phyloP scores from a whole-genome alignment of 2,113 vertebrate genomes.

The Zonotrichia leucophrys region DNA sequence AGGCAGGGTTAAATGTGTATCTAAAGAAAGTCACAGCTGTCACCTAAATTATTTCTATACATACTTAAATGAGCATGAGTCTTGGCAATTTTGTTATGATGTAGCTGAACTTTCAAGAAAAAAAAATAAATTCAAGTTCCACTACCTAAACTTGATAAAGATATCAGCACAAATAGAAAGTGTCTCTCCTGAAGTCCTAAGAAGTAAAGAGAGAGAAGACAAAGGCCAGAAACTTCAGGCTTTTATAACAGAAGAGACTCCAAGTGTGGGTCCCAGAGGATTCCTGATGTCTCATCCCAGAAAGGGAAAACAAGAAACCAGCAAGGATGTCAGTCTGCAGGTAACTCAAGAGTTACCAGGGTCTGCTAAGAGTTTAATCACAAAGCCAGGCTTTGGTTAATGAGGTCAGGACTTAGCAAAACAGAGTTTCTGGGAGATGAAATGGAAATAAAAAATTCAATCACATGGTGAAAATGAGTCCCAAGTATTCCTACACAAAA shows the following conservation, averaged over 20 bases:
- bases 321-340: background rate
- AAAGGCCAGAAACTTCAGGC: background rate
- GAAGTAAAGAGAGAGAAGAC: background rate
- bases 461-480: background rate
- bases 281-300: background rate
- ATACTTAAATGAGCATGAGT: constrained; percentile 1
- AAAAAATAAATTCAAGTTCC: background rate
- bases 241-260: background rate
- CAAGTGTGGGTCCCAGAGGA: background rate
- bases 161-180: background rate
- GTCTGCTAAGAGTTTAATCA: background rate
- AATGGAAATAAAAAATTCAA: background rate
- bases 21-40: constrained; percentile 64
- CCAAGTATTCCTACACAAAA: background rate
- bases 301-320: background rate
- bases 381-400: background rate
- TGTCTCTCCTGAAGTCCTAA: background rate
- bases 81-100: background rate
- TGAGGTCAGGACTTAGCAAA: background rate
- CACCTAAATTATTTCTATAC: constrained; percentile 49
- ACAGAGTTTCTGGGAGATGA: background rate
- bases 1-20: constrained; percentile 41
- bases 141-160: background rate
- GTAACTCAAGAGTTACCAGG: background rate
- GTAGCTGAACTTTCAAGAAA: background rate